phyloP scores from a whole-genome alignment of 2,113 vertebrate species.

The Anser cygnoides region DNA sequence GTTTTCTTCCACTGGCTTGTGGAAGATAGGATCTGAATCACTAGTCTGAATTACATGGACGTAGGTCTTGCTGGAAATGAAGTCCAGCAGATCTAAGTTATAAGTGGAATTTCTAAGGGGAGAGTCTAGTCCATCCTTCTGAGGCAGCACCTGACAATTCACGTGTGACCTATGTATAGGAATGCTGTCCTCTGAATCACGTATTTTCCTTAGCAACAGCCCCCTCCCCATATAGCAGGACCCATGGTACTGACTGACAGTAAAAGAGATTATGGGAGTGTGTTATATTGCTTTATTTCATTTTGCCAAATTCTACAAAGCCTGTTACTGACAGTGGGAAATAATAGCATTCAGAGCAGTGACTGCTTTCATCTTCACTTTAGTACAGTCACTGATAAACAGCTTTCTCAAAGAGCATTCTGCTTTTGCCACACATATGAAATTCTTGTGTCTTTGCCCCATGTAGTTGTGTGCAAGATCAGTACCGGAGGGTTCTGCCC shows the following conservation, averaged over 20 bases:
- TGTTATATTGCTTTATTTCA: not conserved
- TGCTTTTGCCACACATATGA: not conserved
- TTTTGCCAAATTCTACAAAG: not conserved
- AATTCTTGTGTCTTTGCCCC: not conserved
- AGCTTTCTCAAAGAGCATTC: not conserved
- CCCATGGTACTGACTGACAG: not conserved
- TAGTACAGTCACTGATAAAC: not conserved
- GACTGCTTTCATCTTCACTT: not conserved
- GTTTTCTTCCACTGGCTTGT: not conserved
- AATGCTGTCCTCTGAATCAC: not conserved
- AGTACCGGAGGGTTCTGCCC: not conserved
- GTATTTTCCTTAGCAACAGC: not conserved
- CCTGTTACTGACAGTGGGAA: not conserved
- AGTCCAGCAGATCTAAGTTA: not conserved
- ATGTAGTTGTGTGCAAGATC: not conserved
- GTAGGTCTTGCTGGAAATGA: not conserved
- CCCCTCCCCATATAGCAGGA: not conserved
- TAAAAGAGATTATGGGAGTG: not conserved
- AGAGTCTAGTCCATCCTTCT: not conserved
- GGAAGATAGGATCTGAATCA: not conserved
- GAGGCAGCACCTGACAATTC: not conserved
- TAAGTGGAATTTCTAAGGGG: not conserved
- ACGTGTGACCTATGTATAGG: not conserved
- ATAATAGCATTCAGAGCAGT: not conserved
- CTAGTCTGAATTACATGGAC: not conserved